Evolutionary conservation across 1,140 invertebrate genomes (phyloP).

Genomic region (Oedothorax gibbosus): DNA sequence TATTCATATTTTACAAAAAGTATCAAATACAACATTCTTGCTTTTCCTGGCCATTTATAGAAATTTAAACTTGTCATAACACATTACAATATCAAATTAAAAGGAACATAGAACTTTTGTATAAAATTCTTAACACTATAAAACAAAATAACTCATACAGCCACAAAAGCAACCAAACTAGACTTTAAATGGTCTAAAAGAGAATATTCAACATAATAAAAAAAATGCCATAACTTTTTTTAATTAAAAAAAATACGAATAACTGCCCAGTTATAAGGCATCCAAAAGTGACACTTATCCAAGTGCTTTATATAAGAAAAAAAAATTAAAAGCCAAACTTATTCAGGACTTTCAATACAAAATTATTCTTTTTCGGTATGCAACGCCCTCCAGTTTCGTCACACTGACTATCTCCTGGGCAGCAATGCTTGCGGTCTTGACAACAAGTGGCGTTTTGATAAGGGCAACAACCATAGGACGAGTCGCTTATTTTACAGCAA

Average conservation of each 20-base stretch:
- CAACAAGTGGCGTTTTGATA: slow-evolving; percentile 67
- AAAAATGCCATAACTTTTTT: not conserved
- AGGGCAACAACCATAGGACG: slow-evolving; percentile 68
- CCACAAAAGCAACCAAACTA: no score
- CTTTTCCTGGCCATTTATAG: no score
- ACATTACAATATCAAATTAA: no score
- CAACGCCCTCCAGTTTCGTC: slow-evolving; percentile 37
- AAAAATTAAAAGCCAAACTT: not conserved
- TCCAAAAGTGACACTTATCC: not conserved
- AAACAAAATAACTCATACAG: no score
- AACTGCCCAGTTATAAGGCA: not conserved
- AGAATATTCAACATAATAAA: no score
- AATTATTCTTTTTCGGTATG: slow-evolving; percentile 6
- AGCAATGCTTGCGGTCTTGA: slow-evolving; percentile 65
- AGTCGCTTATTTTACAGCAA: slow-evolving; percentile 60
- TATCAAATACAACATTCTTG: no score
- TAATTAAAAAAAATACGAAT: not conserved
- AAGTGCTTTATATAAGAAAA: not conserved
- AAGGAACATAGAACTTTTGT: no score
- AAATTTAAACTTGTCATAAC: no score
- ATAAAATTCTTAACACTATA: no score
- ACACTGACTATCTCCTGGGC: slow-evolving; percentile 65
- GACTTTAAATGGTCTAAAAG: no score
- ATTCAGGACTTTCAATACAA: not conserved
- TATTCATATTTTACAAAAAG: no score